These are phyloP conservation scores for Acrocephalus kingi DNA, from an alignment of 2,113 vertebrate genomes.

Conservation along the genomic window DNA sequence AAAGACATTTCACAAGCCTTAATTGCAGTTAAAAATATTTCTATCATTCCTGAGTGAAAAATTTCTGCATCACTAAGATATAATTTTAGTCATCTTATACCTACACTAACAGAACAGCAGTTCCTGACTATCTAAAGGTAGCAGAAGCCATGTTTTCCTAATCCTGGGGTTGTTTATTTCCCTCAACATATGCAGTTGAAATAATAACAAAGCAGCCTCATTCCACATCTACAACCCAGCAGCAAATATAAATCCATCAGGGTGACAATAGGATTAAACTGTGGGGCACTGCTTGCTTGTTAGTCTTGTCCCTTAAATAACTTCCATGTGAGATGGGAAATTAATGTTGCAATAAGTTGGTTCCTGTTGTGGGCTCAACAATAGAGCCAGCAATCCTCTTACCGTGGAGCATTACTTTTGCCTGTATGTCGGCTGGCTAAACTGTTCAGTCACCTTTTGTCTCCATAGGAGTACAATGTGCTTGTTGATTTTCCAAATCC, in stretches of 20 bases:
- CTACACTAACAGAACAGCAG: not conserved
- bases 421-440: not conserved
- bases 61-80: conserved; percentile 37
- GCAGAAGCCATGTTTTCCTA: conserved; percentile 23
- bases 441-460: conserved; percentile 56
- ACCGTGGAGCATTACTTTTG: conserved; percentile 4
- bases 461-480: conserved; percentile 16
- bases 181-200: not conserved
- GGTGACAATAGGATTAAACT: conserved; percentile 57
- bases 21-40: conserved; percentile 47
- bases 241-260: conserved; percentile 56
- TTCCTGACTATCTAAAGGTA: conserved; percentile 22
- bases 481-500: conserved; percentile 47
- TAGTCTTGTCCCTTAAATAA: conserved; percentile 46
- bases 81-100: conserved; percentile 45
- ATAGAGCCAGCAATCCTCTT: conserved; percentile 55
- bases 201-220: conserved; percentile 34
- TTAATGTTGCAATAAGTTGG: conserved; percentile 49
- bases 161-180: not conserved
- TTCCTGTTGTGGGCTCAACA: conserved; percentile 43
- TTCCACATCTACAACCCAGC: conserved; percentile 11
- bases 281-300: conserved; percentile 2
- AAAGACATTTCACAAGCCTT: not conserved
- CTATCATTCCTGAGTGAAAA: not conserved
- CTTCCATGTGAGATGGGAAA: conserved; percentile 44